A percentile compares a stretch with the other conserved stretches of the same genome.
These are phyloP conservation scores for Cheilinus undulatus DNA, from an alignment of 2,113 vertebrate species.

Conservation along the genomic window DNA sequence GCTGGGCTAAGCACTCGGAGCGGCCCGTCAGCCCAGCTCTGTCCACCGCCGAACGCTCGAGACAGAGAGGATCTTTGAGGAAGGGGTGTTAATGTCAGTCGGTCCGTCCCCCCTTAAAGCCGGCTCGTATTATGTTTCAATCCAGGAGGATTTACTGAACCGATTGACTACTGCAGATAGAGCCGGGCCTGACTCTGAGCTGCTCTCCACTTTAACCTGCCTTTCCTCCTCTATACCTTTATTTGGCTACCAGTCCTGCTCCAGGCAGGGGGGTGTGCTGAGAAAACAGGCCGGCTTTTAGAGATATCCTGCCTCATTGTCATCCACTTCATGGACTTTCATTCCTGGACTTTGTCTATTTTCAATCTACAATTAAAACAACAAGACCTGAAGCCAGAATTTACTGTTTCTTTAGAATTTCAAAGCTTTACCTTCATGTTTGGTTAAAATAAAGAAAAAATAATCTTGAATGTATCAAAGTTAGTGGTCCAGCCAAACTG, in stretches of 20 bases:
- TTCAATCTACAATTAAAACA: background rate
- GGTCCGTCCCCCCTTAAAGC: slow-evolving; percentile 36
- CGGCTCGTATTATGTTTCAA: slow-evolving; percentile 51
- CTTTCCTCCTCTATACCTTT: slow-evolving; percentile 15
- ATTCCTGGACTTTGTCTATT: background rate
- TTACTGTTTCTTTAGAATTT: too few species aligned
- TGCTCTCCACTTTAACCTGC: slow-evolving; percentile 22
- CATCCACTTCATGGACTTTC: background rate
- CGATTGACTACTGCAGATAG: slow-evolving; percentile 37
- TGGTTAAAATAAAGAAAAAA: too few species aligned
- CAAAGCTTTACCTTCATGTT: too few species aligned
- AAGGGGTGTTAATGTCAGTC: slow-evolving; percentile 48
- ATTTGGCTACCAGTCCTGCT: slow-evolving; percentile 31
- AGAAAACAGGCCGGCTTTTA: background rate
- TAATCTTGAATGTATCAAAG: too few species aligned
- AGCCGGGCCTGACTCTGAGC: slow-evolving; percentile 11
- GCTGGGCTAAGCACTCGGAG: slow-evolving; percentile 48
- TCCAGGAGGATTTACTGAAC: slow-evolving; percentile 59
- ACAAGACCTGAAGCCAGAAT: too few species aligned
- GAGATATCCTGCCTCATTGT: background rate
- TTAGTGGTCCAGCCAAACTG: too few species aligned
- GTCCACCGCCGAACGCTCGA: slow-evolving; percentile 40
- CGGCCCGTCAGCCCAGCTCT: slow-evolving; percentile 28
- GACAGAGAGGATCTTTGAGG: slow-evolving; percentile 61
- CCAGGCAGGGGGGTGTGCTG: background rate